A percentile compares a stretch with the other conserved stretches of the same genome.
Conservation (phyloP, 1,140 invertebrate species). For the Trichogramma pretiosum region DNA sequence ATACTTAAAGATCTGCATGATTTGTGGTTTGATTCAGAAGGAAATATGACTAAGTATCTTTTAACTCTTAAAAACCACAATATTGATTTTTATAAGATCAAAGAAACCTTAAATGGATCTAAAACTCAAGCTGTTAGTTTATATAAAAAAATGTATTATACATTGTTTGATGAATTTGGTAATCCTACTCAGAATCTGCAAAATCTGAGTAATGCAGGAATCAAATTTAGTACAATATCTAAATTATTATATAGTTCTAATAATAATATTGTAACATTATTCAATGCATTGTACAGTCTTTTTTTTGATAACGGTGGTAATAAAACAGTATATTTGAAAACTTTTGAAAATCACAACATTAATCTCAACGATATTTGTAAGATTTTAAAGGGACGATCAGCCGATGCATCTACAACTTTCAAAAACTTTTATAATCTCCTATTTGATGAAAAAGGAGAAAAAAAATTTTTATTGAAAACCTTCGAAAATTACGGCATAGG, state of each 20-base stretch:
- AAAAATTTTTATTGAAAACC: slow-evolving; percentile 21
- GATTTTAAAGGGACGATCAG: slow-evolving; percentile 4
- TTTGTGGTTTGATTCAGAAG: slow-evolving; percentile 13
- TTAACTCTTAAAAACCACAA: background rate
- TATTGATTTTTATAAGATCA: background rate
- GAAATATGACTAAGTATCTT: slow-evolving; percentile 23
- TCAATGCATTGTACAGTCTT: slow-evolving; percentile 23
- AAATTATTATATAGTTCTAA: slow-evolving; percentile 14
- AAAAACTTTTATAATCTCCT: slow-evolving; percentile 11
- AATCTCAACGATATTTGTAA: slow-evolving; percentile 4
- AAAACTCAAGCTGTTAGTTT: background rate
- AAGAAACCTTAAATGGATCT: background rate
- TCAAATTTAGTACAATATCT: slow-evolving; percentile 1
- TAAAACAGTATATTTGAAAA: slow-evolving; percentile 20
- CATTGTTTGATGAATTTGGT: slow-evolving; percentile 21
- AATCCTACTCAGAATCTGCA: slow-evolving; percentile 20
- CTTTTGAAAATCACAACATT: slow-evolving; percentile 2
- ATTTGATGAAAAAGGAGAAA: slow-evolving; percentile 18
- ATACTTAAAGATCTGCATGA: slow-evolving; percentile 20
- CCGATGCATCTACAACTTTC: background rate
- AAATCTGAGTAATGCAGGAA: slow-evolving; percentile 13
- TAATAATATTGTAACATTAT: slow-evolving; percentile 13
- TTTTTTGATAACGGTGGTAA: slow-evolving; percentile 25
- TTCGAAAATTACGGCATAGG: slow-evolving; percentile 15
- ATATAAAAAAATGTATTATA: slow-evolving; percentile 14